These are phyloP conservation scores for Furcifer pardalis DNA, from an alignment of 2,797 vertebrate genomes.

Conservation along the genomic window DNA sequence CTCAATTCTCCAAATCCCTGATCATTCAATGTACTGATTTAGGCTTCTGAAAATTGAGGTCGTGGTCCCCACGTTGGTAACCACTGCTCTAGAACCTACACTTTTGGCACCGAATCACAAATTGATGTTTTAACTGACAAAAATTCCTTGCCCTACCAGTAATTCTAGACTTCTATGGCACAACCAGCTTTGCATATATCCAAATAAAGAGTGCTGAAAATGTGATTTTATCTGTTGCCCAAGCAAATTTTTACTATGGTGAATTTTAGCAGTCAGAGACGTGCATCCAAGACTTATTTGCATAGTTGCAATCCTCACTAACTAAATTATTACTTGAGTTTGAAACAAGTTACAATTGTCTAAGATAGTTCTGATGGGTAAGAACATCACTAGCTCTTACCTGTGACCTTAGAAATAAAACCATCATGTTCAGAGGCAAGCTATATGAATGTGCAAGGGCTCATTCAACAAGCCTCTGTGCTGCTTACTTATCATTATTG, in stretches of 20 bases:
- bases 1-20: too few species aligned
- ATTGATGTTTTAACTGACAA: not conserved
- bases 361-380: not conserved
- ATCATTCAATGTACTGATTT: too few species aligned
- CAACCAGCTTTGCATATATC: not conserved
- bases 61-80: too few species aligned
- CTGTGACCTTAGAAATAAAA: not conserved
- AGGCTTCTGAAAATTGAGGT: too few species aligned
- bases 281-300: not conserved
- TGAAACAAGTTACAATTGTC: not conserved
- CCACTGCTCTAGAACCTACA: constrained; percentile 10
- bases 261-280: not conserved
- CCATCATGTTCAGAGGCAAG: not conserved
- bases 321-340: not conserved
- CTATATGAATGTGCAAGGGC: not conserved
- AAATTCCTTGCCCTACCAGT: not conserved
- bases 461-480: too few species aligned
- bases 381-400: not conserved
- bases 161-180: not conserved
- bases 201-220: not conserved
- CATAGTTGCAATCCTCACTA: not conserved
- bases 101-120: not conserved
- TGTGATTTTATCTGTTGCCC: not conserved
- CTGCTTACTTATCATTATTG: not conserved
- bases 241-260: not conserved